A percentile compares a stretch with the other conserved stretches of the same genome.
These are phyloP conservation scores for Heliconius hermathena DNA, from an alignment of 1,140 invertebrate genomes.

Conservation along the genomic window DNA sequence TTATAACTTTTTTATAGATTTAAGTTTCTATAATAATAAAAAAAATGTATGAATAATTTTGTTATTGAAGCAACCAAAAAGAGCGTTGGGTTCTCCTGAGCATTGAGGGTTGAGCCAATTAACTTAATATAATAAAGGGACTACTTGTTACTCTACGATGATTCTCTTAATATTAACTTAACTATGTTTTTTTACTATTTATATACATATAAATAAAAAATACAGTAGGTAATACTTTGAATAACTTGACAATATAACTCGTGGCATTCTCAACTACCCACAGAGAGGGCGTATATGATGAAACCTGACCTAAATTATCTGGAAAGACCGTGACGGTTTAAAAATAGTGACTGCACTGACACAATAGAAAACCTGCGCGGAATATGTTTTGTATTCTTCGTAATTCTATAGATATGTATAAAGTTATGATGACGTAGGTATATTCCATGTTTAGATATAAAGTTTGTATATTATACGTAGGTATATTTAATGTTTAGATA, in stretches of 20 bases:
- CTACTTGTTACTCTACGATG: no score
- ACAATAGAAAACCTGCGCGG: background rate
- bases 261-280: slow-evolving; percentile 14
- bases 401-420: background rate
- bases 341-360: slow-evolving; percentile 3
- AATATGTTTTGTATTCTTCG: slow-evolving; percentile 1
- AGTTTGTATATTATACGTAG: no score
- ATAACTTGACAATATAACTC: slow-evolving; percentile 1
- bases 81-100: no score
- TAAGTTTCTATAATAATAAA: no score
- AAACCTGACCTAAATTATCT: slow-evolving; percentile 29
- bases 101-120: no score
- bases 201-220: background rate
- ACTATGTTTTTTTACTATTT: background rate
- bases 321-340: slow-evolving; percentile 6
- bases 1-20: no score
- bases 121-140: no score
- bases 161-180: background rate
- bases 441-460: no score
- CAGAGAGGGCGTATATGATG: slow-evolving; percentile 19
- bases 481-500: no score
- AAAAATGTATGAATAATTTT: no score
- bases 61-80: no score
- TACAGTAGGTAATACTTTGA: background rate
- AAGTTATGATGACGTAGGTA: no score